Percentiles rank a stretch among this genome's conserved stretches.
Evolutionary conservation across 2,797 vertebrate species (phyloP).

Genomic region (Sciurus carolinensis): DNA sequence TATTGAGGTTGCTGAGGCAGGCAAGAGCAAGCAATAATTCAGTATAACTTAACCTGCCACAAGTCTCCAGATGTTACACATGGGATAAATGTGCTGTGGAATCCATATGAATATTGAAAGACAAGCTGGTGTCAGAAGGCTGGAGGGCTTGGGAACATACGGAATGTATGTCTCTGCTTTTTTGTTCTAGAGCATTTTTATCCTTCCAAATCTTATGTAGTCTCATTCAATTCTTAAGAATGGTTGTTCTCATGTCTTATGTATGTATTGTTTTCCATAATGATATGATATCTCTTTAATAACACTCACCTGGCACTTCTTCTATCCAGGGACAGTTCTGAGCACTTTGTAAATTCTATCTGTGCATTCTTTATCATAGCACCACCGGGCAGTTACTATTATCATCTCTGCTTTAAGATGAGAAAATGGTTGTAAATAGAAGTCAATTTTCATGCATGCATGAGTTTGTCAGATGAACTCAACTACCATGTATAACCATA

Average conservation of each 20-base stretch:
- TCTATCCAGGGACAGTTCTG: not conserved
- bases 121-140: not conserved
- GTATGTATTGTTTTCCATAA: not conserved
- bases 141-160: not conserved
- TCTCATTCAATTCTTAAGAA: conserved; percentile 8
- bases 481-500: too few species aligned
- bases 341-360: not conserved
- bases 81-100: not conserved
- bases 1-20: not conserved
- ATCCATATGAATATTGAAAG: not conserved
- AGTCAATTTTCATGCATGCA: too few species aligned
- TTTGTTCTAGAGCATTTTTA: not conserved
- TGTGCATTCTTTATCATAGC: not conserved
- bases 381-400: not conserved
- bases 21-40: not conserved
- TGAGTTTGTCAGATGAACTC: too few species aligned
- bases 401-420: not conserved
- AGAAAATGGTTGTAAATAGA: not conserved
- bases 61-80: not conserved
- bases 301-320: not conserved
- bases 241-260: not conserved
- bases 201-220: too few species aligned
- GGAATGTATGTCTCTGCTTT: not conserved
- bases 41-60: too few species aligned
- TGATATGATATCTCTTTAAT: not conserved